These are phyloP conservation scores for human (Homo sapiens) DNA, from an alignment of 2,113 vertebrate genomes.

Conservation along the genomic window DNA sequence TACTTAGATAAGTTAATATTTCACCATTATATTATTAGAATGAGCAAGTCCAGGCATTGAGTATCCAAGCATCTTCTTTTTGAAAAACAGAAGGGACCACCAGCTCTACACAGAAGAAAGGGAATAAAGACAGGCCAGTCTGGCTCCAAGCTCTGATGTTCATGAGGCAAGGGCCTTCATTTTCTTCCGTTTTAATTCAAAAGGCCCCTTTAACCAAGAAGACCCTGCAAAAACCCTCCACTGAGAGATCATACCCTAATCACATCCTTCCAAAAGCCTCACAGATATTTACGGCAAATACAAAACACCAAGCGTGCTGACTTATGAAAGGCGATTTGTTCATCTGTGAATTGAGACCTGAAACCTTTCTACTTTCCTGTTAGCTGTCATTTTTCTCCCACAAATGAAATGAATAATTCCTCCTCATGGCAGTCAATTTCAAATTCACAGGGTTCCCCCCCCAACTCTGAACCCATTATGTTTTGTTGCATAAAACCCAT, in stretches of 20 bases:
- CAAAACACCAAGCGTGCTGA: slow-evolving; percentile 15
- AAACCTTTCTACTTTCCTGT: slow-evolving; percentile 56
- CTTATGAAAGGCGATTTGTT: slow-evolving; percentile 29
- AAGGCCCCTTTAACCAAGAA: background rate
- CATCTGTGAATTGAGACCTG: slow-evolving; percentile 56
- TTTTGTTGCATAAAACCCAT: slow-evolving; percentile 67
- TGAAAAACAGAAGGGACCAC: background rate
- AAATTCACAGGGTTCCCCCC: slow-evolving; percentile 10
- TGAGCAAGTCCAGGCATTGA: background rate
- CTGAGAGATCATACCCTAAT: background rate
- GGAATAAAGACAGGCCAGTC: background rate
- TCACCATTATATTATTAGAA: background rate
- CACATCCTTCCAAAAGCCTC: background rate
- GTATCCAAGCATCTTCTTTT: background rate
- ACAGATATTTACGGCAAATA: background rate
- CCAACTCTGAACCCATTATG: slow-evolving; percentile 51
- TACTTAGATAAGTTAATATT: slow-evolving; percentile 10
- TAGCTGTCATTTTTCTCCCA: slow-evolving; percentile 51
- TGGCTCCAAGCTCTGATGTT: background rate
- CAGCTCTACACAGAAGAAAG: background rate
- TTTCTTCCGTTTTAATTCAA: slow-evolving; percentile 4
- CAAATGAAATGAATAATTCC: slow-evolving; percentile 69
- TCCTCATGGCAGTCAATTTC: slow-evolving; percentile 60
- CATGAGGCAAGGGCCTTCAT: background rate
- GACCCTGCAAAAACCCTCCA: background rate